Base-by-base conservation (phyloP, 2,888 invertebrate genomes). In the Brenthis ino region DNA sequence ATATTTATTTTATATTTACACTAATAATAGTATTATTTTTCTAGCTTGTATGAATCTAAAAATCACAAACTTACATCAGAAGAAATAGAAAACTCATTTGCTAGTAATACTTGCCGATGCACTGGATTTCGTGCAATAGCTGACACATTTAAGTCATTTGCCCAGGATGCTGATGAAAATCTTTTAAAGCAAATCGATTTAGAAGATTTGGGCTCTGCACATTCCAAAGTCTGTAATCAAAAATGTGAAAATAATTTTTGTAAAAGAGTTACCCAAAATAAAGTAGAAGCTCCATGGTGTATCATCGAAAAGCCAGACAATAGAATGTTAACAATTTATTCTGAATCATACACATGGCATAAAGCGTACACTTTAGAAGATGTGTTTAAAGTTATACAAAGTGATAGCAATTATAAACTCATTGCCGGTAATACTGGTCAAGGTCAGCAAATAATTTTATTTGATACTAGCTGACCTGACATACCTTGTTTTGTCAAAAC, bases 41-140 rank as follows among this genome's bases (percentile, higher is more conserved):
- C 73, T 81, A 94, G 94, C 50, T 77, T 95, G 48, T 81, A 93
- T 54, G 85, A 94, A 79, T 84, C 88, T 0, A 93, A 93, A 70
- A 91, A 93, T 47, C 83, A 81, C 71, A 85, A 89, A 24, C 77
- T 95, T n/a, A 94, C 95, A 0, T 94, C 94, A 90, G 87, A 93
- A 74, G 95, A 96, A 77, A 93, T 96, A 13, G 96, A 96, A 82
- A 95, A 96, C 78, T 94, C 95, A 0, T 96, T 96, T 77, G 96
- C 96, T 11, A 94, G 96, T 58, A 96, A 96, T 75, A 95, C 96
- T 53, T 97, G 97, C 75, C 93, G 97, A 66, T 97, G 97, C 77
- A 97, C 97, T 0, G 96, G 97, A 0, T 97, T 96, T 80, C 91
- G 96, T 4, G 94, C 96, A 1, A 97, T 97, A 70, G 88, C 96